Conservation (phyloP, 2,888 invertebrate species). For the Melieria omissa region DNA sequence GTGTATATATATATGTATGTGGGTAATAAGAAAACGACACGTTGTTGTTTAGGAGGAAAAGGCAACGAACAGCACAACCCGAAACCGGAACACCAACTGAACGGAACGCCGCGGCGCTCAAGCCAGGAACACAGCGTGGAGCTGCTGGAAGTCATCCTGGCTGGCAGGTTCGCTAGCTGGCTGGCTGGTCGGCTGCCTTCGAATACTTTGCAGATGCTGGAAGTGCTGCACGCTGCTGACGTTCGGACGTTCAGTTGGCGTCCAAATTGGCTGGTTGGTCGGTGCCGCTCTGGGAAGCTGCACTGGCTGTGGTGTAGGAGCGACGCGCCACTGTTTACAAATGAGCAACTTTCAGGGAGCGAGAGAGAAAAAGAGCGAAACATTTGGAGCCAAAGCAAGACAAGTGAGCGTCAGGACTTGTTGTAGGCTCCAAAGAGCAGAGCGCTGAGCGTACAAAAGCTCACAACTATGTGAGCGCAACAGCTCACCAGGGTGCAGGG, state of each 20-base stretch:
- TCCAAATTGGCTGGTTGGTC: neutral
- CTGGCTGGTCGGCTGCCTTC: neutral
- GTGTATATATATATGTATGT: constrained; percentile 44
- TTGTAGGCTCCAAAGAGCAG: neutral
- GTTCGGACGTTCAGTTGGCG: neutral
- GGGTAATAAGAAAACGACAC: constrained; percentile 45
- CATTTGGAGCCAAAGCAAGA: neutral
- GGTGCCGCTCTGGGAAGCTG: constrained; percentile 13
- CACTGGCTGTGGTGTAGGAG: neutral
- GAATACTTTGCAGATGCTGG: constrained; percentile 37
- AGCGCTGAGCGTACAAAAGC: neutral
- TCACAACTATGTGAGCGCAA: neutral
- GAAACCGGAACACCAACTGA: constrained; percentile 69
- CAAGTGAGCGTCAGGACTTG: neutral
- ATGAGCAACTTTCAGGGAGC: neutral
- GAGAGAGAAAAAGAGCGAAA: constrained; percentile 7
- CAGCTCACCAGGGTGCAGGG: neutral
- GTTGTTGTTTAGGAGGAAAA: constrained; percentile 62
- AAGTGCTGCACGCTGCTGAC: constrained; percentile 13
- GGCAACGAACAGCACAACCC: constrained; percentile 69
- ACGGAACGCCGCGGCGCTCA: constrained; percentile 50
- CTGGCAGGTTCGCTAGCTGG: neutral
- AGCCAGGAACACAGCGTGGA: constrained; percentile 21
- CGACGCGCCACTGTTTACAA: neutral
- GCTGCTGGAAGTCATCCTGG: constrained; percentile 8